Percentiles rank a stretch among this genome's conserved stretches.
These are phyloP conservation scores for Bombus affinis DNA, from an alignment of 1,140 invertebrate genomes.

Conservation along the genomic window DNA sequence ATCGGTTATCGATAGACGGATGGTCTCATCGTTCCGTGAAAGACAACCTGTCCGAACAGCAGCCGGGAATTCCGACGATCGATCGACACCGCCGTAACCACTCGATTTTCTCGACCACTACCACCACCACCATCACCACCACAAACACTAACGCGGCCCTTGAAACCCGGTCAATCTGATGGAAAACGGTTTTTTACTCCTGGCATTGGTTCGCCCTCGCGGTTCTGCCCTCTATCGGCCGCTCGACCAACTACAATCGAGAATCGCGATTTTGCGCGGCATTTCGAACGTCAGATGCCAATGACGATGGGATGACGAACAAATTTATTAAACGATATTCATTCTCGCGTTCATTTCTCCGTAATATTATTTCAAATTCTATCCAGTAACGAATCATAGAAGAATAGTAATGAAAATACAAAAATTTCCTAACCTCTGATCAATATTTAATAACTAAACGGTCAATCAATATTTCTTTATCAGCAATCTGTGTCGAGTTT, in stretches of 20 bases:
- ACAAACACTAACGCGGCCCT: neutral
- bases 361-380: too few species aligned
- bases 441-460: too few species aligned
- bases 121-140: neutral
- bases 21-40: neutral
- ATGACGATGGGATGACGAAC: too few species aligned
- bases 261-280: neutral
- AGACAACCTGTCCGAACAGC: neutral
- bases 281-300: neutral
- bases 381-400: too few species aligned
- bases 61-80: neutral
- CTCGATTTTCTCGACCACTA: neutral
- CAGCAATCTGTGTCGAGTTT: too few species aligned
- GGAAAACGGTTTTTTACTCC: neutral
- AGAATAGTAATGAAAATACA: too few species aligned
- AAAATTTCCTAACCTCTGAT: too few species aligned
- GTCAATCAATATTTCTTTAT: too few species aligned
- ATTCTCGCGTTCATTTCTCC: too few species aligned
- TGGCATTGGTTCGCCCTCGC: too few species aligned
- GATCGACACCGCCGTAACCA: neutral
- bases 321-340: too few species aligned
- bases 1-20: slow-evolving; percentile 45
- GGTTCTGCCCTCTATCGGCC: neutral
- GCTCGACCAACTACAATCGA: neutral
- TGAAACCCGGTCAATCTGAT: slow-evolving; percentile 1